Percentiles rank a stretch among this genome's conserved stretches.
Evolutionary conservation across 1,140 invertebrate genomes (phyloP).

Genomic region (Ridgeia piscesae): DNA sequence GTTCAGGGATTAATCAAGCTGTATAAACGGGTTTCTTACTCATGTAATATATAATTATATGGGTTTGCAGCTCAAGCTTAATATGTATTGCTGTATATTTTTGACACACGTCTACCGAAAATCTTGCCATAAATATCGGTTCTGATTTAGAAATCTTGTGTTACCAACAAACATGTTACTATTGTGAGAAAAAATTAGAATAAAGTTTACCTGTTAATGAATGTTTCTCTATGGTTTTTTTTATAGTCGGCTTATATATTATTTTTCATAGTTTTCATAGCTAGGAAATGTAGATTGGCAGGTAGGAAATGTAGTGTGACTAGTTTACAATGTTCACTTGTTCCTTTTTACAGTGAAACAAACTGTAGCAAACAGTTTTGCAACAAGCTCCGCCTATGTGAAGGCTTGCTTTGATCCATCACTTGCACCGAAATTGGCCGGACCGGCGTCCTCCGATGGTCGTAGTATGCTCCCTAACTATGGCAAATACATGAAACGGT

Average conservation of each 20-base stretch:
- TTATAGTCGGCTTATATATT: too few relatives aligned
- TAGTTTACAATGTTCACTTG: neutral
- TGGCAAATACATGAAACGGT: conserved; percentile 10
- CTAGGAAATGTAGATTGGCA: neutral
- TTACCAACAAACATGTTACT: neutral
- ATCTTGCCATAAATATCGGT: neutral
- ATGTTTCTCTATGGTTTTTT: neutral
- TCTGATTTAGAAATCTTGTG: neutral
- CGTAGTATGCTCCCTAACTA: conserved; percentile 4
- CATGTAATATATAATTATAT: neutral
- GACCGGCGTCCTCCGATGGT: neutral
- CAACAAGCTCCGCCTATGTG: conserved; percentile 15
- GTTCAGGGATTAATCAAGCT: neutral
- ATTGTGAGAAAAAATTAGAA: neutral
- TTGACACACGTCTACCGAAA: neutral
- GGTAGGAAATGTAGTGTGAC: neutral
- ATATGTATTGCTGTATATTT: neutral
- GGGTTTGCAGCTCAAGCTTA: neutral
- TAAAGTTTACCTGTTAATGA: neutral
- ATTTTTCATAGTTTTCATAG: too few relatives aligned
- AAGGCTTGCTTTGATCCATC: conserved; percentile 19
- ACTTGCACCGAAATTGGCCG: neutral
- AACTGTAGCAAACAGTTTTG: neutral
- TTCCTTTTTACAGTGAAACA: neutral
- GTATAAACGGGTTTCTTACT: neutral